Conservation (phyloP, 2,888 invertebrate species). For the Trimorus sp. region DNA sequence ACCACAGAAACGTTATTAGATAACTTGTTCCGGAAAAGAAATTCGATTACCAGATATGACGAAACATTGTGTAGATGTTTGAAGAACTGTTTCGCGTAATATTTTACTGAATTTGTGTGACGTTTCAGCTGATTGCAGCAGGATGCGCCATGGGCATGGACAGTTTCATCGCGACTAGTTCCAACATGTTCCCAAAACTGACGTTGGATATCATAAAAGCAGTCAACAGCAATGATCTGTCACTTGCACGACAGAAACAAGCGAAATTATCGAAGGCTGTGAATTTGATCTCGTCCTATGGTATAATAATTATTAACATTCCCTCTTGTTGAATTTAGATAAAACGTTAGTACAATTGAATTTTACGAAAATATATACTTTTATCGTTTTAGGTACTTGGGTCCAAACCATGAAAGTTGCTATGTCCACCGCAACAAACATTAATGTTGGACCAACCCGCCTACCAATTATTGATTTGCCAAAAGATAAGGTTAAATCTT, state of each 20-base stretch:
- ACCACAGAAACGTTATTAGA: neutral
- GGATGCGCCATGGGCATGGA: slow-evolving; percentile 87
- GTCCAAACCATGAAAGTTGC: slow-evolving; percentile 88
- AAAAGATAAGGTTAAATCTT: slow-evolving; percentile 78
- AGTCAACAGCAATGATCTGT: slow-evolving; percentile 82
- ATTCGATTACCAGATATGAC: neutral
- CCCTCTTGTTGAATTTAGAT: slow-evolving; percentile 20
- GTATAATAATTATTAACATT: slow-evolving; percentile 70
- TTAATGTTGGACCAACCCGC: slow-evolving; percentile 85
- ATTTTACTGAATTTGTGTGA: neutral
- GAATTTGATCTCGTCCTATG: slow-evolving; percentile 79
- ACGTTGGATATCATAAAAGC: slow-evolving; percentile 84
- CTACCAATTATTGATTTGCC: slow-evolving; percentile 83
- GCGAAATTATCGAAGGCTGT: slow-evolving; percentile 79
- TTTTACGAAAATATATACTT: neutral
- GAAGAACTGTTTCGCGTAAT: neutral
- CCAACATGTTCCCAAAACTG: slow-evolving; percentile 86
- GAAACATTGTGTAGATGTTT: neutral
- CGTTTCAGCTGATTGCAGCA: slow-evolving; percentile 84
- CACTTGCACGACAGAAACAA: slow-evolving; percentile 83
- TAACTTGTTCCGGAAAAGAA: neutral
- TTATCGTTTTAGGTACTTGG: slow-evolving; percentile 84
- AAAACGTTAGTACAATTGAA: neutral
- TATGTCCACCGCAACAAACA: slow-evolving; percentile 84
- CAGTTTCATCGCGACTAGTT: slow-evolving; percentile 87